Conservation (phyloP, 1,140 invertebrate genomes). For the Drosophila chauvacae region DNA sequence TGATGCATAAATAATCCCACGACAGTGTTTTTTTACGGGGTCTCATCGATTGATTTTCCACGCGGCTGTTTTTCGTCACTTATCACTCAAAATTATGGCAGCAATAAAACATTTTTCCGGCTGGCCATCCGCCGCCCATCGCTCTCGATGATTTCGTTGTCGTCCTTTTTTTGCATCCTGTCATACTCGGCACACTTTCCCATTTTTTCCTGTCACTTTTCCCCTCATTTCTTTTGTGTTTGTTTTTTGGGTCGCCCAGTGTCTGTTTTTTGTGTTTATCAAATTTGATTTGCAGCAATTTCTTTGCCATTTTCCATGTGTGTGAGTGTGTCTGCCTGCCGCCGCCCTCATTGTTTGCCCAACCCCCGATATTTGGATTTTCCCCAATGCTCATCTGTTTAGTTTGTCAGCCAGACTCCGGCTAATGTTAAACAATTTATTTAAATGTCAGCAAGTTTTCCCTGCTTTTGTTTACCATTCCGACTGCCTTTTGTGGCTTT, state of each 20-base stretch:
- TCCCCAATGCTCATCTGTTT: conserved; percentile 52
- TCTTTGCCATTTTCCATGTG: conserved; percentile 79
- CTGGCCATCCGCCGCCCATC: conserved; percentile 44
- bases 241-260: conserved; percentile 41
- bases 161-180: conserved; percentile 50
- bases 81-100: conserved; percentile 83
- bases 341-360: conserved; percentile 52
- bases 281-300: conserved; percentile 82
- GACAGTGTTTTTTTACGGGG: conserved; percentile 42
- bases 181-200: conserved; percentile 76
- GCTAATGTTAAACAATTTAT: conserved; percentile 78
- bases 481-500: conserved; percentile 21
- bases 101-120: conserved; percentile 81
- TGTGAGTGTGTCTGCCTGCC: conserved; percentile 51
- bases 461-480: conserved; percentile 37
- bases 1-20: conserved; percentile 75
- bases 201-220: conserved; percentile 81
- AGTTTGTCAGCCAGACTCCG: conserved; percentile 63
- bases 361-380: conserved; percentile 1
- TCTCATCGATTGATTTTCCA: conserved; percentile 75
- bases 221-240: conserved; percentile 58
- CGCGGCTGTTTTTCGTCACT: conserved; percentile 77
- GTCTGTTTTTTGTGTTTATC: conserved; percentile 70
- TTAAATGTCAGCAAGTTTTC: conserved; percentile 77
- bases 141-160: conserved; percentile 14